A percentile compares a stretch with the other conserved stretches of the same genome.
These are phyloP conservation scores for Adelges cooleyi DNA, from an alignment of 1,140 invertebrate genomes.

Conservation along the genomic window DNA sequence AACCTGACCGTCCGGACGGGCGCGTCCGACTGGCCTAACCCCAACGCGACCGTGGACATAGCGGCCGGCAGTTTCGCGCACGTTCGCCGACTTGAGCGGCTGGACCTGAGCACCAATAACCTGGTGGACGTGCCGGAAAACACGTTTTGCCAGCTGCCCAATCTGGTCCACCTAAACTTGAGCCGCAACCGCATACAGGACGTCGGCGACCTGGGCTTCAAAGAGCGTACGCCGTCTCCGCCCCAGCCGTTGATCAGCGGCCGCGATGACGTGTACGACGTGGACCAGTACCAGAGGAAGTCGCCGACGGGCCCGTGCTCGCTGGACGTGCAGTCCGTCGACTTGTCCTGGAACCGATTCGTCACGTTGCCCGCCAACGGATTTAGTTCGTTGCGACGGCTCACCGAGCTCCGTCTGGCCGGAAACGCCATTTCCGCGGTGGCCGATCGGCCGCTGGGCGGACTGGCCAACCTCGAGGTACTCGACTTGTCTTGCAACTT, in stretches of 20 bases:
- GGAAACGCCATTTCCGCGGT: conserved; percentile 78
- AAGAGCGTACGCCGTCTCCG: conserved; percentile 40
- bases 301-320: conserved; percentile 45
- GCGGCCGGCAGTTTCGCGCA: conserved; percentile 57
- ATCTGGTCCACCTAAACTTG: conserved; percentile 62
- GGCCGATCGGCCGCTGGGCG: conserved; percentile 63
- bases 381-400: conserved; percentile 59
- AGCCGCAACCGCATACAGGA: conserved; percentile 75
- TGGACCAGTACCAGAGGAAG: background rate
- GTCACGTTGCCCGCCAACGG: conserved; percentile 64
- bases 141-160: conserved; percentile 68
- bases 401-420: conserved; percentile 64
- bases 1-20: conserved; percentile 70
- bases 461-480: conserved; percentile 62
- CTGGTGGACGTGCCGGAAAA: conserved; percentile 76
- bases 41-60: conserved; percentile 61
- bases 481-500: conserved; percentile 77
- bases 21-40: conserved; percentile 57
- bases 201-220: conserved; percentile 67
- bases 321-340: conserved; percentile 66
- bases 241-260: conserved; percentile 37
- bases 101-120: conserved; percentile 78
- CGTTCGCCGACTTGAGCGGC: conserved; percentile 58
- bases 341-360: conserved; percentile 75
- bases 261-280: conserved; percentile 33